A percentile compares a stretch with the other conserved stretches of the same genome.
Evolutionary conservation across 2,888 invertebrate species (phyloP).

Genomic region (Harpalus rubripes): DNA sequence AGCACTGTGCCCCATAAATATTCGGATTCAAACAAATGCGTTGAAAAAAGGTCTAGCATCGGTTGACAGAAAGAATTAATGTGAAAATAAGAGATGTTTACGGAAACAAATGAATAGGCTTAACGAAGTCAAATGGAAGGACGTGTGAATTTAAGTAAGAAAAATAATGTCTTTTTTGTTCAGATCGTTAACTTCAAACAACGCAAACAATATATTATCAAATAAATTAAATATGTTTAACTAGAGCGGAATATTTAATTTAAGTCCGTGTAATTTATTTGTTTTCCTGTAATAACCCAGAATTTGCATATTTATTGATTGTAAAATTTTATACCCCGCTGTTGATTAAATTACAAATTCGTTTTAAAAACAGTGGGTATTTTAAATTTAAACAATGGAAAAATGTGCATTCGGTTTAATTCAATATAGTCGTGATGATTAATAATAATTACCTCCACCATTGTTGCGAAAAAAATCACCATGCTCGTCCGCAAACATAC

Average conservation of each 20-base stretch:
- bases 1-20: constrained; percentile 27
- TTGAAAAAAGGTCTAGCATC: constrained; percentile 37
- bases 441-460: constrained; percentile 21
- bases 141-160: constrained; percentile 49
- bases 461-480: background rate
- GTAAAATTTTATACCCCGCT: background rate
- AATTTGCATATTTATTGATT: constrained; percentile 38
- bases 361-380: constrained; percentile 13
- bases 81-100: constrained; percentile 54
- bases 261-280: constrained; percentile 14
- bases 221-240: constrained; percentile 25
- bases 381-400: constrained; percentile 16
- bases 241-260: background rate
- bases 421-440: background rate
- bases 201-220: constrained; percentile 16
- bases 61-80: constrained; percentile 46
- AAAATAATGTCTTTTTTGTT: constrained; percentile 35
- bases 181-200: constrained; percentile 23
- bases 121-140: constrained; percentile 48
- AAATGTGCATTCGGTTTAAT: constrained; percentile 10
- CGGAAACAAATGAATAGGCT: constrained; percentile 49
- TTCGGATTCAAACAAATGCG: constrained; percentile 39
- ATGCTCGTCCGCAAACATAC: background rate
- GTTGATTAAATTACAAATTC: constrained; percentile 42
- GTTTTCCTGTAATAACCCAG: constrained; percentile 33